Percentiles rank a stretch among this genome's conserved stretches.
Conservation (phyloP, 37 sponge, comb jelly and placozoan species). For the Haliclona indistincta region DNA sequence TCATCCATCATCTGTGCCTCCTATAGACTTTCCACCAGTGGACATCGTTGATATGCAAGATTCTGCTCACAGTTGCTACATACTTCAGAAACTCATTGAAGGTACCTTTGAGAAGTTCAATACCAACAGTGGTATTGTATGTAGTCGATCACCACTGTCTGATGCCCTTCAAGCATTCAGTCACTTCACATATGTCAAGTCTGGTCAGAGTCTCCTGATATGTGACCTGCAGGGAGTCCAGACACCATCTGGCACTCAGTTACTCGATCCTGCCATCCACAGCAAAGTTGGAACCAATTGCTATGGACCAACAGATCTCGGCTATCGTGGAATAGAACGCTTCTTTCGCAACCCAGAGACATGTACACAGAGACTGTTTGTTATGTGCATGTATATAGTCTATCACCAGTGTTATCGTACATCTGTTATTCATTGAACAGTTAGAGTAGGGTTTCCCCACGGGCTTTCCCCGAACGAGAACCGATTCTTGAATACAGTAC, state of each 20-base stretch:
- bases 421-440: no score
- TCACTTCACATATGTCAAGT: slow-evolving; percentile 62
- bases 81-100: slow-evolving; percentile 30
- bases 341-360: no score
- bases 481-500: no score
- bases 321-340: slow-evolving; percentile 32
- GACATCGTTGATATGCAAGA: slow-evolving; percentile 17
- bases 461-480: no score
- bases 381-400: no score
- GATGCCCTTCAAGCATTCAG: slow-evolving; percentile 73
- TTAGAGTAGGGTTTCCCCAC: no score
- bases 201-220: slow-evolving; percentile 43
- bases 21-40: slow-evolving; percentile 10
- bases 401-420: no score
- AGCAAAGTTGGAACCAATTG: slow-evolving; percentile 12
- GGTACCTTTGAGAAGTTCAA: slow-evolving; percentile 69
- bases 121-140: slow-evolving; percentile 56
- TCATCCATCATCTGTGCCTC: neutral
- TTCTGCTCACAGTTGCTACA: slow-evolving; percentile 8
- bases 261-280: slow-evolving; percentile 77
- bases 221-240: slow-evolving; percentile 68
- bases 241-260: neutral
- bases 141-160: slow-evolving; percentile 11
- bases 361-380: no score
- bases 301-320: slow-evolving; percentile 53